Base-by-base conservation (phyloP, 2,113 vertebrate genomes). In the Myiozetetes cayanensis region DNA sequence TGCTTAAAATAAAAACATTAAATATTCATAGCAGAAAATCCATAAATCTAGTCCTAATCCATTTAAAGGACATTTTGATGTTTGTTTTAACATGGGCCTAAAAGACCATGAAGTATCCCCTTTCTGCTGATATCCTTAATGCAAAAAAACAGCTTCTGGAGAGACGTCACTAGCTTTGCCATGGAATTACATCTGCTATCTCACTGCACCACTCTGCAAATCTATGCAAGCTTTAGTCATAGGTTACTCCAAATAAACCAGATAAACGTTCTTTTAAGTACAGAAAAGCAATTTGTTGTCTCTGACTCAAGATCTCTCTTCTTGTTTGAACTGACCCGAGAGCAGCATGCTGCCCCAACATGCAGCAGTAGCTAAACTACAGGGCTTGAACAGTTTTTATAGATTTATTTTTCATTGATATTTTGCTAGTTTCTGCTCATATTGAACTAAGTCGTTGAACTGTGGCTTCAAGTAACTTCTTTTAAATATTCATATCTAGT, bases 141-240 rank as follows among this genome's bases (percentile, higher is more conserved):
- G 22, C 44, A 87, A 71, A 63, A 63, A 85, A 65, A 68, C 10
- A 63, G 70, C 56, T 81, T 87, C 81, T 79, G 35, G 53, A 92
- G 89, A 87, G 52, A 73, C 0, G 0, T 79, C 41, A n/a, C 44
- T 37, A 30, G 37, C 37, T 79, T 95, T 76, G 47, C 41, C 41
- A 35, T 15, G 46, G 53, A 83, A 93, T 90, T 82, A 76, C 6
- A 63, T 79, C 73, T 65, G 17, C 53, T 93, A 67, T 89, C 87
- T 90, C 90, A 79, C 53, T 85, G 41, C 22, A 72, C 44, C 87
- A 96, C 78, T 58, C 71, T 73, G 44, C 25, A 93, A 78, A 95
- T 65, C 49, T 76, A 9, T 78, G 49, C 66, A 75, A 79, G 71
- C 16, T 91, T 91, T 68, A 85, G 49, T 68, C 35, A 47, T 9